Evolutionary conservation across 2,888 invertebrate genomes (phyloP), one percentile per base, ranked within the genome.

Genomic region (Thereva unica): DNA sequence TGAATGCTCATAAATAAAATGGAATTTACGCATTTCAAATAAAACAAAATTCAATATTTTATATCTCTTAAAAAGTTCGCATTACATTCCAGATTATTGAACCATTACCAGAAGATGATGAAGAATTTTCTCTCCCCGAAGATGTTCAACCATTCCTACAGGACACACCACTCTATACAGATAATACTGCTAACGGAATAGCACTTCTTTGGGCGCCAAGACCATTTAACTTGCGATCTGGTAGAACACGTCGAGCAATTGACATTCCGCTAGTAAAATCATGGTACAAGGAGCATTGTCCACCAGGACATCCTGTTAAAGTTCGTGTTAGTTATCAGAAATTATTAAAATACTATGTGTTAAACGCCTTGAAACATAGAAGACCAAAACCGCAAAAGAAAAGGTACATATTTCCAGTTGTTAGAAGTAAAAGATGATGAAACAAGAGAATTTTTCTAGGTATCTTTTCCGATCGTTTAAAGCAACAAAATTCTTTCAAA

Each of bases 401-500:
- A 78, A 88, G 98, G 86, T 88, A 70, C 74, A 74, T 23, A 38
- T 68, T 12, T 49, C 2, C 35, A 38, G 23, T 8, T 12, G n/a
- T 5, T 41, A 56, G 55, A 23, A 37, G 5, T 61, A 47, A 64
- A 44, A 49, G 45, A 42, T 10, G 23, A 61, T 47, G 10, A 52
- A 52, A 55, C 35, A 49, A 12, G 8, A 2, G 35, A n/a, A 44
- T 55, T 68, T 67, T 67, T 72, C 12, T 71, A 90, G 90, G 68
- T 97, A 97, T 77, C 83, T 99, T 53, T 99, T 99, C 87, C 89
- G 98, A 40, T 99, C 99, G 0, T 99, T 99, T 83, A 99, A 99
- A 82, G 94, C 97, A 0, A 99, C 99, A 0, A 99, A 99, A 82
- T 99, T 99, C 84, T 99, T 99, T 86, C 98, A 99, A 88, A 96